These are phyloP conservation scores for Enteromius mattozi DNA, from an alignment of 2,797 vertebrate species.

Conservation along the genomic window DNA sequence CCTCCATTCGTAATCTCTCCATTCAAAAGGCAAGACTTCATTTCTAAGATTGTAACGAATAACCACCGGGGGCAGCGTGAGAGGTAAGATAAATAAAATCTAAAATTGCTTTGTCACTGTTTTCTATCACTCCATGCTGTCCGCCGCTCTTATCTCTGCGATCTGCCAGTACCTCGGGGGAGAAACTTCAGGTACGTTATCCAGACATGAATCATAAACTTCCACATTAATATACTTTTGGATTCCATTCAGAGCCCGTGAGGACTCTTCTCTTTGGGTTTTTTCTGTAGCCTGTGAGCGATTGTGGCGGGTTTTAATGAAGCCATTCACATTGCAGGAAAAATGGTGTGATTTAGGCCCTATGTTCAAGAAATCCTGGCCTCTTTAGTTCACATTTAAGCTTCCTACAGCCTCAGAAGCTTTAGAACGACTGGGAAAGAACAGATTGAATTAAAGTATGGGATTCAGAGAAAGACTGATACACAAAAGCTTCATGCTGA, in stretches of 20 bases:
- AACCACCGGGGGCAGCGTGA: constrained; percentile 66
- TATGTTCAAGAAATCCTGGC: constrained; percentile 10
- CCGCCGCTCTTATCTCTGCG: constrained; percentile 67
- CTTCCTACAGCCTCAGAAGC: constrained; percentile 10
- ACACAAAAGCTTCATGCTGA: constrained; percentile 9
- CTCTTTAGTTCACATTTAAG: constrained; percentile 28
- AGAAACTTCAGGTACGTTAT: constrained; percentile 67
- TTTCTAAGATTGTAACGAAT: constrained; percentile 72
- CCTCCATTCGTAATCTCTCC: background rate
- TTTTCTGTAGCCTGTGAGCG: constrained; percentile 61
- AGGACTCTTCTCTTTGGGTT: constrained; percentile 58
- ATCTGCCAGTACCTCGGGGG: constrained; percentile 69
- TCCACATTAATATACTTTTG: constrained; percentile 63
- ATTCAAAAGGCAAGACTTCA: constrained; percentile 46
- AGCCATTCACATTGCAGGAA: constrained; percentile 61
- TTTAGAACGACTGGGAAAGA: constrained; percentile 6
- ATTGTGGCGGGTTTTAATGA: constrained; percentile 64
- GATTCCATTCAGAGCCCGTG: constrained; percentile 45
- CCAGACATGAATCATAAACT: constrained; percentile 73
- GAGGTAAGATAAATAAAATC: constrained; percentile 76
- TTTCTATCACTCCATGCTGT: constrained; percentile 68
- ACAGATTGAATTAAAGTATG: constrained; percentile 14
- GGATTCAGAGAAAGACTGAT: background rate
- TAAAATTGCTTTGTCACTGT: constrained; percentile 76
- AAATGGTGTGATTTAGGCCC: constrained; percentile 56